Base-by-base conservation (phyloP, 2,888 invertebrate species). In the Chymomyza fuscimana region DNA sequence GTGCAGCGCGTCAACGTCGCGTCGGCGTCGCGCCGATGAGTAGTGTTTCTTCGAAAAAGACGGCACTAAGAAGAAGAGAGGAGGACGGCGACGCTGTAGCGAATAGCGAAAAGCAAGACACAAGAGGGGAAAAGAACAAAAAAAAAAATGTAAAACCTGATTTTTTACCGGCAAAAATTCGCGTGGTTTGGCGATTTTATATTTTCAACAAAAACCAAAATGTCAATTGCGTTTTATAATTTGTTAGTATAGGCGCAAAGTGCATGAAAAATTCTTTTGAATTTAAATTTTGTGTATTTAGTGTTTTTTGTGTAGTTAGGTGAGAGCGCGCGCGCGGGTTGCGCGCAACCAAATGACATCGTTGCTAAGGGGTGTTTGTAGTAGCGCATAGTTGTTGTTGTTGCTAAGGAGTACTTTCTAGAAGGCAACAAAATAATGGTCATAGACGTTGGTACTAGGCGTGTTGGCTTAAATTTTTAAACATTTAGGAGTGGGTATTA, bases 91-190 rank as follows among this genome's bases (percentile, higher is more conserved):
- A 16, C 56, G 32, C n/a, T 6, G 63, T 32, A 69, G 16, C 52
- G 40, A 54, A 19, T 54, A 54, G 52, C 61, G 58, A 50, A 65
- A 66, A 63, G 52, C 10, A 54, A 19, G 58, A 52, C 56, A 25
- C 15, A 67, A 63, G 60, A 62, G 52, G 10, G 46, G 25, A 50
- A 63, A 29, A 52, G 15, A 29, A 52, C 32, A 65, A 71, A 72
- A 73, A 69, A 65, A 76, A 87, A 78, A 78, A 85, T 78, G 78
- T 85, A 79, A 88, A 88, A 88, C 87, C 86, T 82, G 82, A 82
- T 86, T 32, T 86, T 87, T 88, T 86, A 85, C 89, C 87, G 89
- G 89, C 83, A 86, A 89, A 82, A 80, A 77, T 87, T 89, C 82
- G 85, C 83, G 82, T 87, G 83, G 83, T 87, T 68, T 76, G 73